Evolutionary conservation across 2,888 invertebrate species (phyloP), one percentile per base, ranked within the genome.

Genomic region (Eupithecia vulgata): DNA sequence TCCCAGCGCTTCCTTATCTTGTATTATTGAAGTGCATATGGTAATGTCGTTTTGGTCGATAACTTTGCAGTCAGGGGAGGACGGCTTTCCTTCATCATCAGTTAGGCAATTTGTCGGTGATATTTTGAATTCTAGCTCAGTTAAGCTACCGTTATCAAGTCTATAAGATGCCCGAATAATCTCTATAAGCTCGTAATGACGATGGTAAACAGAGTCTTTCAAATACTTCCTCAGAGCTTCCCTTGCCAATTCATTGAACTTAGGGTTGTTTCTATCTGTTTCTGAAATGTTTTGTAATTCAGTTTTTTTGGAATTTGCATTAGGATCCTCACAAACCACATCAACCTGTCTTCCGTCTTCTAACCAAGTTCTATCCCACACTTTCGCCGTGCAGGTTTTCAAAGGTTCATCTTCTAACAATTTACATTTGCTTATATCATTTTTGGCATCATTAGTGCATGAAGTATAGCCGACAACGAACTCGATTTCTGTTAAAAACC

Each of bases 281-380:
- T 59, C n/a, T 17, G 1, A 66, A 1, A 79, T 25, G 5, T 30
- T 12, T 30, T 2, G 15, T n/a, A 77, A 30, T 45, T 81, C 80
- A 75, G 84, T 84, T 83, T 10, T 45, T 71, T 34, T 67, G 10
- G 65, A 57, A 34, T 57, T 80, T 45, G 61, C 66, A 21, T 57
- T 64, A 61, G 78, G 69, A 42, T 86, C 82, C 48, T 87, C 81
- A 77, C 92, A 92, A 37, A 79, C 81, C 25, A 91, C 90, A 77
- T 91, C 88, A 48, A 90, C 84, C 84, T 92, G 87, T 74, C 87
- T 87, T 7, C 90, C 90, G 68, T 94, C 90, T 67, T 95, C 90
- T 68, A 95, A 77, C 96, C 96, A 96, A 5, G 95, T 94, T 80
- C 94, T 91, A 67, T 95, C 95, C 96, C 95, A 96, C 65, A 93